These are phyloP conservation scores for Ceratina calcarata DNA, from an alignment of 1,140 invertebrate genomes.

Conservation along the genomic window DNA sequence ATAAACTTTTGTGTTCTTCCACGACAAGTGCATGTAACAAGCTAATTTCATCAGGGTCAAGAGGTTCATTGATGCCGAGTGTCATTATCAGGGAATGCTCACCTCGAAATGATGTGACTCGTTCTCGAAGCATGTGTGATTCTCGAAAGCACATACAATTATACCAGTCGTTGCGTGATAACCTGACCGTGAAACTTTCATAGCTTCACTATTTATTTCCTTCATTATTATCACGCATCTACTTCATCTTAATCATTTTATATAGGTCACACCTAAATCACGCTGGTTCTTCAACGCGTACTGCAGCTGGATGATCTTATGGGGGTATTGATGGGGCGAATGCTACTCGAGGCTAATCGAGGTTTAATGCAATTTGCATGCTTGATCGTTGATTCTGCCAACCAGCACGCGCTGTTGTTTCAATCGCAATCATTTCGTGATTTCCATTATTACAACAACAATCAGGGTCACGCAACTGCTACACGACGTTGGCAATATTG, in stretches of 20 bases:
- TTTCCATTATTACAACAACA: constrained; percentile 31
- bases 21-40: too few species aligned
- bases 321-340: not conserved
- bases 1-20: not conserved
- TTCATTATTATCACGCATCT: too few species aligned
- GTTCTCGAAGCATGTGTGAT: not conserved
- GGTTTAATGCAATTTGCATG: constrained; percentile 41
- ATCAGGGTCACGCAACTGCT: constrained; percentile 22
- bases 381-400: not conserved
- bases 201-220: too few species aligned
- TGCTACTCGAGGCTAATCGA: constrained; percentile 15
- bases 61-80: too few species aligned
- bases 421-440: constrained; percentile 33
- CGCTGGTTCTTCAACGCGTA: not conserved
- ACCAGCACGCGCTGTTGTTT: constrained; percentile 11
- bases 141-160: too few species aligned
- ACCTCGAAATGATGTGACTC: too few species aligned
- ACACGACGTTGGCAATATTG: not conserved
- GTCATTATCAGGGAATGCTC: too few species aligned
- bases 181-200: too few species aligned
- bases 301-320: constrained; percentile 2
- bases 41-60: too few species aligned
- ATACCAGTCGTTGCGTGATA: too few species aligned
- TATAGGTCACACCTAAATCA: too few species aligned
- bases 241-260: too few species aligned